Percentiles rank a stretch among this genome's conserved stretches.
Evolutionary conservation across 1,140 invertebrate genomes (phyloP).

Genomic region (Galleria mellonella): DNA sequence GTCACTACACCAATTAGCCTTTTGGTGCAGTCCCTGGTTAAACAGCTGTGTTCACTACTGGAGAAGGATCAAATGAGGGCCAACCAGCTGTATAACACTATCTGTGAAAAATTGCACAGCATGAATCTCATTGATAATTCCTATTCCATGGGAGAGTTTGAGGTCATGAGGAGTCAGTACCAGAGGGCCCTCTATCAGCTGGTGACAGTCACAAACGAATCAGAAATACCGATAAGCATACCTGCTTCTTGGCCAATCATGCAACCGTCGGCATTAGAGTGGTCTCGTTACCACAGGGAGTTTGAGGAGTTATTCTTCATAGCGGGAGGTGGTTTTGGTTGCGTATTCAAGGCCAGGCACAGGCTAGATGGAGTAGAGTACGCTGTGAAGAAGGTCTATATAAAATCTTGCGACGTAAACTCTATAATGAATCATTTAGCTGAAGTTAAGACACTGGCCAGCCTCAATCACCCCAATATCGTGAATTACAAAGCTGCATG

Average conservation of each 20-base stretch:
- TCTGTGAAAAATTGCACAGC: conserved; percentile 78
- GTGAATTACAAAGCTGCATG: conserved; percentile 90
- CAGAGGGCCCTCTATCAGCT: conserved; percentile 78
- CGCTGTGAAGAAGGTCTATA: conserved; percentile 87
- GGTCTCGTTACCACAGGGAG: conserved; percentile 82
- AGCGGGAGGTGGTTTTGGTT: conserved; percentile 85
- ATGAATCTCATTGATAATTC: conserved; percentile 81
- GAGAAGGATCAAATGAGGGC: conserved; percentile 75
- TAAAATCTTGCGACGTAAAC: conserved; percentile 77
- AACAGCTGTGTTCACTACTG: conserved; percentile 76
- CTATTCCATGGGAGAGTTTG: conserved; percentile 79
- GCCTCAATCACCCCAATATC: conserved; percentile 86
- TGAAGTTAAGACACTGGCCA: conserved; percentile 88
- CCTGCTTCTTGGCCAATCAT: conserved; percentile 66
- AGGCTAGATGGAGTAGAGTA: conserved; percentile 85
- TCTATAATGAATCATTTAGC: conserved; percentile 78
- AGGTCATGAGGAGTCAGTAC: conserved; percentile 78
- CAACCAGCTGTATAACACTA: conserved; percentile 76
- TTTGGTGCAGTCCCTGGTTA: conserved; percentile 78
- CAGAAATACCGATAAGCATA: conserved; percentile 64
- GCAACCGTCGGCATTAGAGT: conserved; percentile 59
- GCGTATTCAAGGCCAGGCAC: conserved; percentile 77
- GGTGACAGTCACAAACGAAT: conserved; percentile 73
- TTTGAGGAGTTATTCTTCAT: conserved; percentile 84
- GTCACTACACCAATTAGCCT: conserved; percentile 75